These are phyloP conservation scores for Sinonovacula constricta DNA, from an alignment of 1,140 invertebrate species.

Conservation along the genomic window DNA sequence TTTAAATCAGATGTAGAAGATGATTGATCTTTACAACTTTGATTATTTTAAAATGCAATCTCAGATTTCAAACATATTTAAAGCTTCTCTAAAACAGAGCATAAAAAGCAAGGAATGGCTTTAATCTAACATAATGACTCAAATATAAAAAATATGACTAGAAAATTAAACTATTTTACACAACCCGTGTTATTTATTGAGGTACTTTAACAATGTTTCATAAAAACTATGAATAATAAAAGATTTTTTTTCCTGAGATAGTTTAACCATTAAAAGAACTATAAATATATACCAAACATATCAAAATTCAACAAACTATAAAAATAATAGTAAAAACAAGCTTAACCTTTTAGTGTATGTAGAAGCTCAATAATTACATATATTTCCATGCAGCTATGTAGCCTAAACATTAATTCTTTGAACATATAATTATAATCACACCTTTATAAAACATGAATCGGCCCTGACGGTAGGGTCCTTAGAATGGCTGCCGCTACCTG, in stretches of 20 bases:
- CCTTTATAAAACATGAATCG: background rate
- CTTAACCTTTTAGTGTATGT: background rate
- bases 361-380: background rate
- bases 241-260: constrained; percentile 1
- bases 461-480: too few relatives aligned
- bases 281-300: background rate
- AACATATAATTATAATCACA: background rate
- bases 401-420: background rate
- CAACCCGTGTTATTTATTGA: constrained; percentile 1
- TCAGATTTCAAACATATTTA: constrained; percentile 1
- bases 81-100: background rate
- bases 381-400: background rate
- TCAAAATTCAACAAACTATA: background rate
- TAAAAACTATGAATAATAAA: background rate
- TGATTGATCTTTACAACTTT: background rate
- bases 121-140: constrained; percentile 1
- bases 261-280: background rate
- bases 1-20: background rate
- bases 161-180: background rate
- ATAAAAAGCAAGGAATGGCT: background rate
- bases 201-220: background rate
- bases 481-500: too few relatives aligned
- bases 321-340: background rate
- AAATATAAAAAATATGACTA: background rate
- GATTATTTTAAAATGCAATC: background rate